Evolutionary conservation across 2,113 vertebrate species (phyloP), one percentile per base, ranked within the genome.

Genomic region (Phaethon lepturus): DNA sequence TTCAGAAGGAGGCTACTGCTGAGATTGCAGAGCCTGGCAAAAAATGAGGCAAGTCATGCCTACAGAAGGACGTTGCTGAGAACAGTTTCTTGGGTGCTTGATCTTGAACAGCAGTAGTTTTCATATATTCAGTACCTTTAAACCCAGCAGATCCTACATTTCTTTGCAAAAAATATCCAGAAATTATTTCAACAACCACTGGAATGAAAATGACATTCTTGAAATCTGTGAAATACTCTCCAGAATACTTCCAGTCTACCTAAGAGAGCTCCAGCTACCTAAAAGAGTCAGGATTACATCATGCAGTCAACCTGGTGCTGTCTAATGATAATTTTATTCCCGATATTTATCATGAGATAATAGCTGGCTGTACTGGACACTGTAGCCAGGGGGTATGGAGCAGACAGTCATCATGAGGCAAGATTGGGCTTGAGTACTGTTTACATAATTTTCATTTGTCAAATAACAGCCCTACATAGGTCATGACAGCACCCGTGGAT

Each of bases 371-470:
- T 82, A 58, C 66, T 69, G 92, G 95, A 59, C 74, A 17, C 53
- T 58, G 77, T 49, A 95, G 74, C 77, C 81, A 69, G 87, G 85
- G 92, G 67, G 71, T 94, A 74, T 10, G 44, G 92, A 96, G 80
- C 90, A 95, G 87, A 82, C 81, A 82, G 81, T 85, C 81, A 90
- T 94, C 74, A 82, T 78, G 81, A 94, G 79, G 84, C 77, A 91
- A 93, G 96, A 91, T 56, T 94, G 95, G 90, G 74, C 93, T 75
- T 93, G 85, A 94, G 91, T 75, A 78, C 87, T 79, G 95, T 96
- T 96, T 94, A 96, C 92, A 88, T 95, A 88, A 96, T 96, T 96
- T 96, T 95, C 93, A 64, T 94, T 96, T 94, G 93, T 97, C 95
- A 95, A 85, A 72, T 91, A 94, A 93, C 93, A 96, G 77, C 87